Base-by-base conservation (phyloP, 2,888 invertebrate genomes). In the Eristalis tenax region DNA sequence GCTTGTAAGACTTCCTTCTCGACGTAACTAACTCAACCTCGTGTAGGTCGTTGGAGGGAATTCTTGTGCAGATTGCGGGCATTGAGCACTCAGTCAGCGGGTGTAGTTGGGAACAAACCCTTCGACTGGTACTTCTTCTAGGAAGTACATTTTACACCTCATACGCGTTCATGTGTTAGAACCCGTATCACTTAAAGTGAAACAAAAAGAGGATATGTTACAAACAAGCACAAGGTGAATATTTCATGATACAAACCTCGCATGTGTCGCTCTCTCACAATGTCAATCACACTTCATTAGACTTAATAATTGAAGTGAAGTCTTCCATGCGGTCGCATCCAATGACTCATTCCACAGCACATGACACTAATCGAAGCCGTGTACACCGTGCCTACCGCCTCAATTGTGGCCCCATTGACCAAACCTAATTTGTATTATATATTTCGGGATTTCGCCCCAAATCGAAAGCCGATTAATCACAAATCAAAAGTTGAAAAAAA, bases 401-500 rank as follows among this genome's bases (percentile, higher is more conserved):
- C 63, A 74, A 61, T 57, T 73, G 63, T 63, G 32, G 50, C 40
- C 32, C 65, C 50, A 40, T 78, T 73, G 69, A 76, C 35, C 69
- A 73, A 64, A 57, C 56, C 43, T 64, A 28, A 68, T 68, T 61
- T 75, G 23, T 75, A 73, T 83, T 73, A 28, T 69, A 63, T 73
- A 40, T 79, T 59, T 66, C 59, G 43, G 57, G 11, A 40, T 68
- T 80, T 73, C 63, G 13, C 59, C 50, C 50, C 18, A 6, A 18
- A 68, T 63, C 1, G 8, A 40, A 13, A 50, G 13, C 4, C 56
- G 59, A 43, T 65, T 78, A 75, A 75, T 86, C 69, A 86, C 86
- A 86, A 86, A 86, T 82, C 86, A 86, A 82, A 86, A 85, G 69
- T 28, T 69, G 38, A 74, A 70, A 64, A 18, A 64, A 78, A 28